Evolutionary conservation across 1,140 invertebrate species (phyloP), one percentile per base, ranked within the genome.

Genomic region (Chelonus insularis): DNA sequence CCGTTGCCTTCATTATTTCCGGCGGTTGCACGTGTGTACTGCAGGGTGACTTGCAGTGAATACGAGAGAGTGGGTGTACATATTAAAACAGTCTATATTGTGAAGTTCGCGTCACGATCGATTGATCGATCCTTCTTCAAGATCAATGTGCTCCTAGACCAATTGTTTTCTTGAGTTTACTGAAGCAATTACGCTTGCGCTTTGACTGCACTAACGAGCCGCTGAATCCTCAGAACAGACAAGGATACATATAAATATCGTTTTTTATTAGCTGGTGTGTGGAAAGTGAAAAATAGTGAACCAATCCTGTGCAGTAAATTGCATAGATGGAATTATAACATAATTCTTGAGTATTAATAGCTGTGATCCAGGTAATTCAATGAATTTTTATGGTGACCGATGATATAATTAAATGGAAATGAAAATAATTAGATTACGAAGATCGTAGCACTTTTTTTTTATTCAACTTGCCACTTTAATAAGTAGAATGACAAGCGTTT

Each of bases 121-220:
- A 29, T 29, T 18, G 11, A 25, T 23, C 20, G 45, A 25, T 23
- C 23, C 20, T 45, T 45, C 7, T 45, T 39, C 4, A 16, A 43
- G 41, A 43, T 39, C 37, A 14, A 39, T 39, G 14, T 6, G 11
- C 32, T 34, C 11, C n/a, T n/a, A 29, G 25, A n/a, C 7, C 45
- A 23, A 48, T 48, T 48, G 45, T 48, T 48, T 9, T 25, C 16
- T 20, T 25, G 45, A 20, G 45, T 48, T 25, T 9, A 23, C n/a
- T 37, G 2, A n/a, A 37, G 12, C 36, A 37, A 12, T 37, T 9
- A 37, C 36, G 9, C 36, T 12, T 25, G 45, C 23, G 18, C 45
- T 48, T 48, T 48, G 45, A 48, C 20, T 25, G 7, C 12, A 20
- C 45, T 48, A 48, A 48, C 23, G 23, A 48, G 45, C 45, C 45